Base-by-base conservation (phyloP, 2,888 invertebrate genomes). In the Torymus auratus region DNA sequence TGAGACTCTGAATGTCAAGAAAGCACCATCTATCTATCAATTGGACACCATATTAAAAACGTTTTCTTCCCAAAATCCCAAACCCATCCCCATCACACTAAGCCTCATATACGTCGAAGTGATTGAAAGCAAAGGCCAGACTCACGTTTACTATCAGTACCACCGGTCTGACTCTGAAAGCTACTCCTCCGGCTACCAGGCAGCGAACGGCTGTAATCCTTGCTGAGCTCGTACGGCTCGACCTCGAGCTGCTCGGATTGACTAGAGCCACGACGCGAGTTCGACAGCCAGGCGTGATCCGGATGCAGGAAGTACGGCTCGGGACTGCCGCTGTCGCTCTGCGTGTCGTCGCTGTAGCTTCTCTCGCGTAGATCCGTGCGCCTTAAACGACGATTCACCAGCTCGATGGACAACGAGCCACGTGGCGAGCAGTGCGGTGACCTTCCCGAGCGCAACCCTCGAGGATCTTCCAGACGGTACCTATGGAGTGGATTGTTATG, bases 221-320 rank as follows among this genome's bases (percentile, higher is more conserved):
- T 96, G 80, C 94, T 96, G 69, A 97, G 93, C 89, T 97, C 95
- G 91, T 97, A 96, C 12, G 95, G 95, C 89, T 96, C 96, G 71
- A 95, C 95, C 89, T 97, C 96, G 69, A 96, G 92, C 72, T 96
- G 96, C 89, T 97, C 97, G 0, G 96, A 97, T 89, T 97, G 96
- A 61, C 96, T 96, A n/a, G 96, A 97, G 56, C 97, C 97, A 53
- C 97, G 93, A 52, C 97, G 92, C 0, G 96, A 96, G 80, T 94
- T 94, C 0, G 93, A 94, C 79, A 91, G 89, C 94, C 95, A 96
- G 1, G 96, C 96, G 90, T 96, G 95, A 91, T 97, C 97, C 0
- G 97, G 97, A 91, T 97, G 97, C 58, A 97, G 92, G 82, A 96
- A 92, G 83, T 96, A 94, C 3, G 90, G 88, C 83, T 91, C 91